phyloP scores from a whole-genome alignment of 2,113 vertebrate genomes.

The Mastomys coucha region DNA sequence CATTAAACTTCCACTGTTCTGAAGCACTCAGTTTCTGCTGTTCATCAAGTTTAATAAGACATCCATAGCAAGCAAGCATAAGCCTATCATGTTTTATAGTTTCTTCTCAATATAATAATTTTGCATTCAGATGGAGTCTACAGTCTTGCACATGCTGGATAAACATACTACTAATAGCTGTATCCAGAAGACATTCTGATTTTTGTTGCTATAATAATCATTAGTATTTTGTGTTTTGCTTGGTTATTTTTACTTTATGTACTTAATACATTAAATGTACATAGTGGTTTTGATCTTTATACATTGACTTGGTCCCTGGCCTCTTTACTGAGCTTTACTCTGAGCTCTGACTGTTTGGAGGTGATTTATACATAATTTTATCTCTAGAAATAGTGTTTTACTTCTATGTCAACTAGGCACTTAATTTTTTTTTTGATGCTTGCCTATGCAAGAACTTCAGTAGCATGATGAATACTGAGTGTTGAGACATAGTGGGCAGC shows the following conservation, averaged over 20 bases:
- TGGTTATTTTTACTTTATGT: background rate
- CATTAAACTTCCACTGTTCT: background rate
- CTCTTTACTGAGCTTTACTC: background rate
- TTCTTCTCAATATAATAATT: background rate
- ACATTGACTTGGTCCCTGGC: background rate
- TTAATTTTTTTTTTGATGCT: background rate
- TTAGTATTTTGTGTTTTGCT: background rate
- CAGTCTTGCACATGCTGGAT: too few species aligned
- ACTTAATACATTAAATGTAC: background rate
- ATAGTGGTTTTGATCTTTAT: constrained; percentile 3
- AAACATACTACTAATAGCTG: background rate
- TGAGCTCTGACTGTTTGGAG: background rate
- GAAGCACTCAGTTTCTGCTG: background rate
- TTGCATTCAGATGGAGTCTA: background rate
- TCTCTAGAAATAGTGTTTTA: background rate
- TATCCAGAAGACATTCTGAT: background rate
- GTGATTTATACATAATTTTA: background rate
- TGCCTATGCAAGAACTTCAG: background rate
- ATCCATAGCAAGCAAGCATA: background rate
- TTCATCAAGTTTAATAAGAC: background rate
- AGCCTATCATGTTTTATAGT: background rate
- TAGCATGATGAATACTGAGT: background rate
- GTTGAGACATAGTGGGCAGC: background rate
- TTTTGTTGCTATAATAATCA: background rate
- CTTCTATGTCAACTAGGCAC: background rate